Base-by-base conservation (phyloP, 2,797 vertebrate genomes). In the Phoebastria nigripes region DNA sequence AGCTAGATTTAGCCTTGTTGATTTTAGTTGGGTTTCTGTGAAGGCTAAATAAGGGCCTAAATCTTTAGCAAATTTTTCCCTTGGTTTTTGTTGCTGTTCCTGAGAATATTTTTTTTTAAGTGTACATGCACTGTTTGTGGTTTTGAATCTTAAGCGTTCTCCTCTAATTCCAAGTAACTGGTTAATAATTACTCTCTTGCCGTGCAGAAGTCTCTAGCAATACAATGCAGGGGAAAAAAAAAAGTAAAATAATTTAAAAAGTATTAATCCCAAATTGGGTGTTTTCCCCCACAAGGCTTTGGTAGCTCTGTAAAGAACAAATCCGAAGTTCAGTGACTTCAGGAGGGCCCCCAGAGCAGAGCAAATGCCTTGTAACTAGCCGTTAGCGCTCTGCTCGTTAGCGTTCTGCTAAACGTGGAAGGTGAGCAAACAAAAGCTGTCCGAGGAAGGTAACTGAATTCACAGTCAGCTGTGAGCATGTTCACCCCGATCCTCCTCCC, bases 1-100 rank as follows among this genome's bases (percentile, higher is more conserved):
- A 66, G 81, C 91, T 93, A 37, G 71, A 91, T 91, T 93, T 88
- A 91, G 88, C 62, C 67, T 70, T 89, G 84, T 78, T 93, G 84
- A 91, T 70, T 88, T 89, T 82, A 82, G 51, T 46, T 73, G 81
- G 18, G 14, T 69, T 93, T 78, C 81, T 91, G 29, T 63, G 46
- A 59, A 59, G 76, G 71, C 91, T 93, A 89, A 93, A 93, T 93
- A 93, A 89, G 66, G 84, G 26, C 62, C 66, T 73, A 55, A 85
- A 51, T 54, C 61, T 85, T 73, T 55, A 77, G 81, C 52, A 89
- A 39, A 7, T 54, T 91, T 86, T 85, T 77, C 66, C 76, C 67
- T 82, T 85, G 66, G 37, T 73, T 93, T 85, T 65, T 89, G 51
- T 77, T 82, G 46, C 76, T 86, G 35, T 93, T 69, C 29, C 70